Evolutionary conservation across 2,888 invertebrate genomes (phyloP), one percentile per base, ranked within the genome.

Genomic region (Caenorhabditis becei): DNA sequence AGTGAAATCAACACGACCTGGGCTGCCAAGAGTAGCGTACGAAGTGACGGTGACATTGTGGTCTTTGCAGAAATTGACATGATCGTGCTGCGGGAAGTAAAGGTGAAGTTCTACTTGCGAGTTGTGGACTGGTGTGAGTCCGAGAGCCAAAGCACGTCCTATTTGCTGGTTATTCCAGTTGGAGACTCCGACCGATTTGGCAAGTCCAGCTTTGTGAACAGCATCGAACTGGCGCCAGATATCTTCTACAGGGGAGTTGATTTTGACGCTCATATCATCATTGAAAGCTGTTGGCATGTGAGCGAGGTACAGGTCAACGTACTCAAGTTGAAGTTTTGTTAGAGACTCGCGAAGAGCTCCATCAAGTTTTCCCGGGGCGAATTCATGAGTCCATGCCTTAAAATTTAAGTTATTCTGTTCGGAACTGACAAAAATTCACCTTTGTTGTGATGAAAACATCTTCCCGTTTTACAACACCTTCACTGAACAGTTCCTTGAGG

Each of bases 401-500:
- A 63, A 56, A 49, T 24, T 10, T 44, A 1, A 3, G 16, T 26
- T 41, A 49, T n/a, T n/a, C 28, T 23, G 10, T 35, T 8, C 4
- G 1, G 3, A 35, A 51, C 11, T 4, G 4, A 56, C 10, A 53
- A 23, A n/a, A 26, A 14, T 11, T 32, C 66, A 96, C 93, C 92
- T 96, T 96, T 10, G 96, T 95, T n/a, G 94, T 94, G 58, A 96
- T 93, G 91, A 95, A 96, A 0, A 96, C 92, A 58, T 96, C 95
- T 86, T 95, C 94, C 84, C 96, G 93, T 87, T 93, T 94, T 0
- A 94, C 89, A 89, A 94, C 94, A 65, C 94, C 94, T 5, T 93
- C 93, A 58, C 93, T 93, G 41, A 96, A 92, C 94, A 95, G 95
- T 72, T 93, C 93, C 82, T 94, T 93, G 0, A 96, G 92, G 0